Evolutionary conservation across 1,140 invertebrate species (phyloP).

Genomic region (Drosophila murphyi): DNA sequence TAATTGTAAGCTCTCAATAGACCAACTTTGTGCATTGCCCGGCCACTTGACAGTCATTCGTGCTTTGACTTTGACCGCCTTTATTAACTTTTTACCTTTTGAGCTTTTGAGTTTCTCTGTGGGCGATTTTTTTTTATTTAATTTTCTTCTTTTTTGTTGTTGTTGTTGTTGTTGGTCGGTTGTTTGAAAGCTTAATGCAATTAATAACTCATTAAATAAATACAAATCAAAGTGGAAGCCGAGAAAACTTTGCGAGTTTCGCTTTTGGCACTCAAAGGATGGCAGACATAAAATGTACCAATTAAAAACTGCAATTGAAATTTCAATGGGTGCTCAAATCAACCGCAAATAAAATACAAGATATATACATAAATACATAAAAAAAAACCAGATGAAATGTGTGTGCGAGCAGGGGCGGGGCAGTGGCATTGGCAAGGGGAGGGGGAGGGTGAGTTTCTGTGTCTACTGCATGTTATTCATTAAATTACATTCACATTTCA

Average conservation of each 20-base stretch:
- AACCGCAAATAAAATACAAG: slow-evolving; percentile 55
- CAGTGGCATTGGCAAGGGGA: not conserved
- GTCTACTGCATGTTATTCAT: slow-evolving; percentile 71
- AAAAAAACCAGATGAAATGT: too few species aligned
- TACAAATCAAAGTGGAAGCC: slow-evolving; percentile 76
- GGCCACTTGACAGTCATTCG: slow-evolving; percentile 10
- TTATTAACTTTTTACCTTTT: slow-evolving; percentile 17
- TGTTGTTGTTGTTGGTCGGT: not conserved
- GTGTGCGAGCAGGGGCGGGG: not conserved
- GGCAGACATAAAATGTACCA: slow-evolving; percentile 79
- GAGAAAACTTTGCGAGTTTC: slow-evolving; percentile 25
- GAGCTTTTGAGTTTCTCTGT: not conserved
- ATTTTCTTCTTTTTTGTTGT: not conserved
- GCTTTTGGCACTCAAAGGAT: slow-evolving; percentile 64
- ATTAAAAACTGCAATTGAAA: slow-evolving; percentile 77
- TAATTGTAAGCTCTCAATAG: not conserved
- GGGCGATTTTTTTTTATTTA: too few species aligned
- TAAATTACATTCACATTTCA: slow-evolving; percentile 81
- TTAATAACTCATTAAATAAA: slow-evolving; percentile 83
- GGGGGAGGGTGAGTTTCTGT: not conserved
- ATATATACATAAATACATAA: slow-evolving; percentile 22
- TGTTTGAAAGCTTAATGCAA: slow-evolving; percentile 66
- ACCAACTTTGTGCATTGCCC: not conserved
- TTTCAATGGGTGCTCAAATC: slow-evolving; percentile 75
- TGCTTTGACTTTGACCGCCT: slow-evolving; percentile 20